Conservation (phyloP, 2,888 invertebrate species). For the Pristionchus fissidentatus region DNA sequence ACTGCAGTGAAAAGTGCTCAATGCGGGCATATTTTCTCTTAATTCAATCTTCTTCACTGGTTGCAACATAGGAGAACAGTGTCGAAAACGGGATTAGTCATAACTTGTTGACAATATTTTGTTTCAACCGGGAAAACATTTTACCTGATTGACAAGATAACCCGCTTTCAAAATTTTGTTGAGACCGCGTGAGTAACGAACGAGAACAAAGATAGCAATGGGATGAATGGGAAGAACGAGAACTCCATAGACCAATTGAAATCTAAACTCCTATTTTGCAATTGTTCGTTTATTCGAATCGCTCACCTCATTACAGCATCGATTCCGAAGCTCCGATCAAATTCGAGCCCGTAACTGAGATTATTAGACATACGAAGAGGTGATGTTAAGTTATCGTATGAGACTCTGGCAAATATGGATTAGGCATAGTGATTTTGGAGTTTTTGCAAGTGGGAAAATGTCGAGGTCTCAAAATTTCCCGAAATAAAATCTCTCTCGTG, state of each 20-base stretch:
- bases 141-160: conserved; percentile 2
- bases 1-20: neutral
- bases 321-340: neutral
- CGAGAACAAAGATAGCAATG: neutral
- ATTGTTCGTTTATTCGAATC: neutral
- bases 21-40: neutral
- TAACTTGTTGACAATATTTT: no score
- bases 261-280: neutral
- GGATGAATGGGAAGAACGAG: neutral
- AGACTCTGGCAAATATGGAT: no score
- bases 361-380: neutral
- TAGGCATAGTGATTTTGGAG: no score
- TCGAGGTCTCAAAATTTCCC: no score
- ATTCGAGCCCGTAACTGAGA: neutral
- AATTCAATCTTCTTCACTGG: no score
- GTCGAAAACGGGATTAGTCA: no score
- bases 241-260: neutral
- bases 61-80: no score
- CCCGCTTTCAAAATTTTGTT: neutral
- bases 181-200: neutral
- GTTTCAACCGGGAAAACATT: neutral
- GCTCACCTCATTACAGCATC: neutral
- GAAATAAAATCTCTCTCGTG: no score
- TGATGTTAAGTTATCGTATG: no score
- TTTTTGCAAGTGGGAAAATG: no score